Percentiles rank a stretch among this genome's conserved stretches.
Conservation (phyloP, 2,113 vertebrate genomes). For the Emberiza fucata region DNA sequence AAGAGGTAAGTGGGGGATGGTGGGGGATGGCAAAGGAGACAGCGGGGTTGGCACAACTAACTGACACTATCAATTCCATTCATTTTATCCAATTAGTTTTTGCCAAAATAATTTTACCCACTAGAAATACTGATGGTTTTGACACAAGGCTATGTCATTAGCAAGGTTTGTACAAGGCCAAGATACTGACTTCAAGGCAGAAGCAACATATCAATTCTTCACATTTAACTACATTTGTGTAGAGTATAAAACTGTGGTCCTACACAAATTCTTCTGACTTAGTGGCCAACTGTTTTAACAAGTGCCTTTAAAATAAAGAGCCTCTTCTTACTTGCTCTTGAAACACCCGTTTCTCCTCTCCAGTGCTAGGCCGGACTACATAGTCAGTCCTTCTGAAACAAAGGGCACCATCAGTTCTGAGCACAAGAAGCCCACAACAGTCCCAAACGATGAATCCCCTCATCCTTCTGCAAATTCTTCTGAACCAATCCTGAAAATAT, state of each 20-base stretch:
- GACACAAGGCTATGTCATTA: neutral
- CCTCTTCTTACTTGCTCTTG: constrained; percentile 89
- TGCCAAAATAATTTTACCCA: neutral
- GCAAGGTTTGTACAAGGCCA: neutral
- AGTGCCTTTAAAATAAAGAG: neutral
- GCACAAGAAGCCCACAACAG: neutral
- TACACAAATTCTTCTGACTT: neutral
- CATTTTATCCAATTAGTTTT: neutral
- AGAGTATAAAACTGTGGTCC: neutral
- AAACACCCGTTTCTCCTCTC: constrained; percentile 93
- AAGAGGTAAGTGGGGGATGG: neutral
- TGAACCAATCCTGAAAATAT: neutral
- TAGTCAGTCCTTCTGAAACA: constrained; percentile 93
- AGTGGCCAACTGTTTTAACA: neutral
- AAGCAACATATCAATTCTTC: neutral
- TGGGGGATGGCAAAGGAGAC: neutral
- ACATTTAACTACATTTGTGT: neutral
- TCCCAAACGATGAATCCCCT: neutral
- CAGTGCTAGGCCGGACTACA: constrained; percentile 94
- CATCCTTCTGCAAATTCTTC: neutral
- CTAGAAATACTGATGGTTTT: neutral
- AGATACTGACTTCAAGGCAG: neutral
- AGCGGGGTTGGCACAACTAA: neutral
- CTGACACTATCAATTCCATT: neutral
- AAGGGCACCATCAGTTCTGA: neutral